phyloP scores from a whole-genome alignment of 2,888 invertebrate species.

The Stomorhina lunata region DNA sequence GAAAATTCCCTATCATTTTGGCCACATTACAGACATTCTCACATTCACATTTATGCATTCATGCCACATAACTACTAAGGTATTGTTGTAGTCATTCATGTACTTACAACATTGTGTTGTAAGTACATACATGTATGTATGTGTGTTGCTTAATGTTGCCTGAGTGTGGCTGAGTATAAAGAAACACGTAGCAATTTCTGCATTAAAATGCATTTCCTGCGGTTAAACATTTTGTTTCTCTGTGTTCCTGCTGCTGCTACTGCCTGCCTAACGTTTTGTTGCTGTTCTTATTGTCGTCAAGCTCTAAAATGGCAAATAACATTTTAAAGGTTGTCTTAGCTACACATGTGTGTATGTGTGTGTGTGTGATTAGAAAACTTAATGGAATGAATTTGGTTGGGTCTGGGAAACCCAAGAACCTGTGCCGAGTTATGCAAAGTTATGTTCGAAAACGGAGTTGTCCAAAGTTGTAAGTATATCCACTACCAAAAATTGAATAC shows the following conservation, averaged over 20 bases:
- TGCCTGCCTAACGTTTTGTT: neutral
- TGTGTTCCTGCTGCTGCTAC: neutral
- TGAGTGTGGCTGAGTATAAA: constrained; percentile 14
- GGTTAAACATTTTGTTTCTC: constrained; percentile 54
- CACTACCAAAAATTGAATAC: no score
- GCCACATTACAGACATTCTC: neutral
- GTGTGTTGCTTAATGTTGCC: no score
- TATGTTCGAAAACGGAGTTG: no score
- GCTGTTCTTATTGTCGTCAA: neutral
- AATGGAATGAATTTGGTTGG: constrained; percentile 34
- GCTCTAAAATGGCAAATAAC: constrained; percentile 32
- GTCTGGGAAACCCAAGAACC: neutral
- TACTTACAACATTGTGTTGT: neutral
- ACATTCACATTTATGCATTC: neutral
- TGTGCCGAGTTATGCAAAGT: no score
- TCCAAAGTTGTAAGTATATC: no score
- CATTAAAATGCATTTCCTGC: constrained; percentile 64
- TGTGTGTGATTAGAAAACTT: constrained; percentile 28
- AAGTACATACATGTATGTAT: neutral
- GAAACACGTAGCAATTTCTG: constrained; percentile 60
- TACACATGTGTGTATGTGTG: constrained; percentile 31
- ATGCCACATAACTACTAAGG: constrained; percentile 23
- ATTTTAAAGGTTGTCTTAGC: constrained; percentile 18
- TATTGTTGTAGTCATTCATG: no score
- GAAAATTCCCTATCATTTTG: constrained; percentile 22